Base-by-base conservation (phyloP, 2,888 invertebrate genomes). In the Rhogogaster chlorosoma region DNA sequence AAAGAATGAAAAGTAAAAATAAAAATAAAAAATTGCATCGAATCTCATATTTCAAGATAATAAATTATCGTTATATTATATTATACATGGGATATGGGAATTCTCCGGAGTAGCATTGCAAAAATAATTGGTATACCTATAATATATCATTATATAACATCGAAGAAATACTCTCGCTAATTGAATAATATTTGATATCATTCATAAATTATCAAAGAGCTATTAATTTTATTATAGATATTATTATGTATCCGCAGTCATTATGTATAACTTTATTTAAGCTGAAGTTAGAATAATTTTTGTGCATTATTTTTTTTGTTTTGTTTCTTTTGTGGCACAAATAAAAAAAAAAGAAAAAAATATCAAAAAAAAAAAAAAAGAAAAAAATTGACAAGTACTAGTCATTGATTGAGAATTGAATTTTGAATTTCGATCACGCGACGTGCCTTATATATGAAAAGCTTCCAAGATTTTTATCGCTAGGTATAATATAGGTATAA, bases 291-390 rank as follows among this genome's bases (percentile, higher is more conserved):
- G 6, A 7, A 22, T 12, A 26, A 73, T 73, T 73, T 38, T 75
- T 75, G 73, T 73, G 73, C 73, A 84, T 71, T 32, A 57, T 70
- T n/a, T 1, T 38, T 42, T 42, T 38, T 77, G 18, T 80, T 77
- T 64, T 42, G 9, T 45, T 42, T 45, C 6, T 83, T 64, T 61
- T 12, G 26, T 12, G 26, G 26, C 26, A 26, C 26, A 0, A 53
- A 7, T n/a, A 18, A 49, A 49, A 49, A 49, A 49, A 26, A 10
- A 0, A 53, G n/a, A 53, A 18, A 49, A 49, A 49, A 49, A 49
- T n/a, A n/a, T n/a, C n/a, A 49, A 49, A 4, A 18, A 15, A 18
- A 49, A 49, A 18, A n/a, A 49, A 18, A 53, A 53, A n/a, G 6
- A 12, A 10, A 32, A 64, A 29, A 67, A 32, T 5, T 18, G 3